phyloP scores from a whole-genome alignment of 1,140 invertebrate genomes.

The Bombus breviceps region DNA sequence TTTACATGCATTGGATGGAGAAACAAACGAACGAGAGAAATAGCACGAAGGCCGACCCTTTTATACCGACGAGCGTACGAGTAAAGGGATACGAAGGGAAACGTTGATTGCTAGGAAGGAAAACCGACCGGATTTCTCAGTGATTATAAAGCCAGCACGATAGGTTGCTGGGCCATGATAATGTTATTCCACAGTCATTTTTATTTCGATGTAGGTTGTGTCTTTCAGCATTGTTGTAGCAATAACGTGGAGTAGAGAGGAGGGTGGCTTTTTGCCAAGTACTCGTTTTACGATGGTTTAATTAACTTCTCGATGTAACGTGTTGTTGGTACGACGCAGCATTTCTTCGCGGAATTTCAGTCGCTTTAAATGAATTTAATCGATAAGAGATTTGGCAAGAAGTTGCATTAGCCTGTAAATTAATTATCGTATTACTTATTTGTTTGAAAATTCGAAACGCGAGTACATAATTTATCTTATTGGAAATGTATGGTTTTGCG shows the following conservation, averaged over 20 bases:
- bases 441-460: too few species aligned
- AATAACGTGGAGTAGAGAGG: neutral
- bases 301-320: too few species aligned
- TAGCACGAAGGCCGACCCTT: neutral
- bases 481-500: too few species aligned
- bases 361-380: too few species aligned
- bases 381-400: too few species aligned
- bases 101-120: conserved; percentile 2
- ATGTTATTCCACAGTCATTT: neutral
- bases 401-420: too few species aligned
- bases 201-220: neutral
- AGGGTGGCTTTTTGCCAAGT: neutral
- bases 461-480: too few species aligned
- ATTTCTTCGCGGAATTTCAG: too few species aligned
- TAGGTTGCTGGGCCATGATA: too few species aligned
- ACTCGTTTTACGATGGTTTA: too few species aligned
- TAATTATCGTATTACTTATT: too few species aligned
- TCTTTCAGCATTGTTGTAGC: neutral
- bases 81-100: neutral
- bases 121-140: neutral
- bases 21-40: neutral
- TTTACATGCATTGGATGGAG: conserved; percentile 19
- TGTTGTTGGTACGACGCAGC: too few species aligned
- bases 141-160: neutral
- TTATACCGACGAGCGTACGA: neutral